Conservation (phyloP, 2,888 invertebrate species). For the Bibio marci region DNA sequence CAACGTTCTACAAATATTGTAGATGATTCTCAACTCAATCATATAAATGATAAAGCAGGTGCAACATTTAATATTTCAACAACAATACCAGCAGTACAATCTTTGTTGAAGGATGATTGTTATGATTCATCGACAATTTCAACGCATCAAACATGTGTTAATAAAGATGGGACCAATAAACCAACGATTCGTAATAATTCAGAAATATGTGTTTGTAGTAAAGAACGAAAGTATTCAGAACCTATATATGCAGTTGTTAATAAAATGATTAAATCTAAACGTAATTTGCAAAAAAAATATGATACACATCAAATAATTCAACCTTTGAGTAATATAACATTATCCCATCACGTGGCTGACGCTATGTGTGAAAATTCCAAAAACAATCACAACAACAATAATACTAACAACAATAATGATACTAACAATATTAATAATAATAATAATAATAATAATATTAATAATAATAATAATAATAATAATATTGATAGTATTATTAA, state of each 20-base stretch:
- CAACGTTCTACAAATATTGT: constrained; percentile 25
- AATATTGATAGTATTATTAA: too few relatives aligned
- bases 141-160: constrained; percentile 14
- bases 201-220: too few relatives aligned
- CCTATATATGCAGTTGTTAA: constrained; percentile 30
- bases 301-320: constrained; percentile 15
- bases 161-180: background rate
- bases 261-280: constrained; percentile 28
- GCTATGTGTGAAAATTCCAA: too few relatives aligned
- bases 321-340: too few relatives aligned
- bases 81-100: constrained; percentile 6
- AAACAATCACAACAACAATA: constrained; percentile 15
- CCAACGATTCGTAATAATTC: background rate
- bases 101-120: background rate
- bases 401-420: background rate
- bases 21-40: constrained; percentile 11
- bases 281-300: constrained; percentile 18
- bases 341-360: too few relatives aligned
- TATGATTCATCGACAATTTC: constrained; percentile 8
- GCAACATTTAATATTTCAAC: background rate
- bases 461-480: too few relatives aligned
- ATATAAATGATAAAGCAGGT: too few relatives aligned
- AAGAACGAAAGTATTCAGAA: too few relatives aligned
- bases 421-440: background rate
- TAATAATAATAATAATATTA: too few relatives aligned